Evolutionary conservation across 1,140 invertebrate species (phyloP).

Genomic region (Euglossa dilemma): DNA sequence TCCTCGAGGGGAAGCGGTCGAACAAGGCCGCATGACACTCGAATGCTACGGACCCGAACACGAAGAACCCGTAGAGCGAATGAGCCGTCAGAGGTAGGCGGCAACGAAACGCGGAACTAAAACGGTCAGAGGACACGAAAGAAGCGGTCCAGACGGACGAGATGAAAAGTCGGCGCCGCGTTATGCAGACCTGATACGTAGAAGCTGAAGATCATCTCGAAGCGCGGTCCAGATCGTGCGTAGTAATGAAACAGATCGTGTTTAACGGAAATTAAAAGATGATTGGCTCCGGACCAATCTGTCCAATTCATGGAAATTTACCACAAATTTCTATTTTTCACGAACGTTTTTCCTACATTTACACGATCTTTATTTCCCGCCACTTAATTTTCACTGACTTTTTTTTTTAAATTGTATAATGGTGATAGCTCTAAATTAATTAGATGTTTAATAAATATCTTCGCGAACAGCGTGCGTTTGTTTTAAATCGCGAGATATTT

Average conservation of each 20-base stretch:
- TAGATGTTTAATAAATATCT: neutral
- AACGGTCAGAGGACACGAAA: neutral
- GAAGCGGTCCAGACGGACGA: neutral
- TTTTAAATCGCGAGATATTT: no score
- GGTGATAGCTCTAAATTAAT: neutral
- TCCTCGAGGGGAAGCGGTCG: neutral
- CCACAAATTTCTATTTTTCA: no score
- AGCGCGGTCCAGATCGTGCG: constrained; percentile 19
- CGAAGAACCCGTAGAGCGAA: neutral
- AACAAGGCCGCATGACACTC: neutral
- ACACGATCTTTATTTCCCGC: no score
- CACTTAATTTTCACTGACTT: no score
- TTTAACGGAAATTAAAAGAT: neutral
- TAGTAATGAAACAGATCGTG: neutral
- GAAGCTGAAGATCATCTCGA: constrained; percentile 79
- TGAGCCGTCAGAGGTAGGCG: neutral
- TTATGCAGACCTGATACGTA: constrained; percentile 70
- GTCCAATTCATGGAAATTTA: no score
- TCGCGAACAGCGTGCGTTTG: neutral
- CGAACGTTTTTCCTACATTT: no score
- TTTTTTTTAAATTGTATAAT: no score
- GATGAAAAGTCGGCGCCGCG: constrained; percentile 16
- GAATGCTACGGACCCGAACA: neutral
- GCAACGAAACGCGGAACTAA: neutral
- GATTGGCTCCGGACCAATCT: neutral